Conservation (phyloP, 2,888 invertebrate species). For the Drosophila mimica region DNA sequence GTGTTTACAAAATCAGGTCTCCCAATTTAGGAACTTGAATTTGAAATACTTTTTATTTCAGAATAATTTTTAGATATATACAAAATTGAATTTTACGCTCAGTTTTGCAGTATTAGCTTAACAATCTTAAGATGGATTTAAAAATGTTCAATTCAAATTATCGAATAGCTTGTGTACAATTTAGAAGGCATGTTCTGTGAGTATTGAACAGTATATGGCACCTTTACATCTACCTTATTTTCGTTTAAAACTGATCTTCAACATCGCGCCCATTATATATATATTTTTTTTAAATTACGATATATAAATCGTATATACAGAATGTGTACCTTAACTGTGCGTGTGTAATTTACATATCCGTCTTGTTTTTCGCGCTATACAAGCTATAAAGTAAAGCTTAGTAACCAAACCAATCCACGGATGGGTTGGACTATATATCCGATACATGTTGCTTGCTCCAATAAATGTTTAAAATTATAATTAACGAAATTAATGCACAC, state of each 20-base stretch:
- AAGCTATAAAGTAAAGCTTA: slow-evolving; percentile 26
- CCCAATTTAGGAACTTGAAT: neutral
- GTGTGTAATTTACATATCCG: slow-evolving; percentile 46
- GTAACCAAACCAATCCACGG: slow-evolving; percentile 10
- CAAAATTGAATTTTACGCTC: neutral
- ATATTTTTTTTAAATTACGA: slow-evolving; percentile 16
- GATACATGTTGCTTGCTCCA: slow-evolving; percentile 53
- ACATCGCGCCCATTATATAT: slow-evolving; percentile 1
- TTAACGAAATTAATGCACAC: slow-evolving; percentile 1
- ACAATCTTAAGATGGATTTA: neutral
- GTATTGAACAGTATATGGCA: slow-evolving; percentile 17
- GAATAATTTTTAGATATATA: neutral
- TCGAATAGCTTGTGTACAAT: neutral
- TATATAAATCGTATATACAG: slow-evolving; percentile 25
- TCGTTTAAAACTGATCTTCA: slow-evolving; percentile 12
- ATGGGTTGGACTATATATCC: slow-evolving; percentile 30
- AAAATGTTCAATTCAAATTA: neutral
- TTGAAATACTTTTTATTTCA: neutral
- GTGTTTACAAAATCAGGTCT: slow-evolving; percentile 23
- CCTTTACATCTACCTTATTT: slow-evolving; percentile 2
- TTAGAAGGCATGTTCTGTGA: slow-evolving; percentile 13
- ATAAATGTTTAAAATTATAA: slow-evolving; percentile 58
- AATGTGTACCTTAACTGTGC: slow-evolving; percentile 35
- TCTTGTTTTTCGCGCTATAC: slow-evolving; percentile 21
- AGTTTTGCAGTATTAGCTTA: slow-evolving; percentile 1